Base-by-base conservation (phyloP, 2,797 vertebrate genomes). In the Cossypha heuglini region DNA sequence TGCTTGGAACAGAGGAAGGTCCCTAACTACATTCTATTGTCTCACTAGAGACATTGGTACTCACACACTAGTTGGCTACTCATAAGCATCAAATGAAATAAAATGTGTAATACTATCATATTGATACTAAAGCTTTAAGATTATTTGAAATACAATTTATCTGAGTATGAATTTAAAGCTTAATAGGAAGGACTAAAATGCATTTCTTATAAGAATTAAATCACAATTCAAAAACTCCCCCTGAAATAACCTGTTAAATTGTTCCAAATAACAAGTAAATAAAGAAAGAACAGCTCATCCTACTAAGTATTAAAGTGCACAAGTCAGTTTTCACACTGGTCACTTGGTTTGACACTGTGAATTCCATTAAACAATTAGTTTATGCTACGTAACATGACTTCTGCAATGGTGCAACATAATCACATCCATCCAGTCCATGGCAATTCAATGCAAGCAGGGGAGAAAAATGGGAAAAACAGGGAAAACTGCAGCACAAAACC, bases 391-490 rank as follows among this genome's bases (percentile, higher is more conserved):
- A 73, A 64, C 7, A 29, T 43, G 33, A 59, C 35, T 76, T 82
- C 33, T 74, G n/a, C 29, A 73, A 48, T 1, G 77, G 29, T 18
- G 52, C 19, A 58, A 20, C 0, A 0, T 24, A 58, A 83, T n/a
- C 24, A 55, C 5, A 52, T 33, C 33, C 31, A 71, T 31, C 45
- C 31, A 51, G 31, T 17, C 16, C 46, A 59, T 3, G 2, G 43
- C 14, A 86, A 55, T 43, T 45, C 43, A 61, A 29, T 12, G 16
- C 9, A 86, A 83, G 19, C 3, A 18, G 52, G 1, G 13, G 16
- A 48, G 7, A 11, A n/a, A 57, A 51, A 49, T 0, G 4, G 7
- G 18, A 4, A 43, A 57, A 54, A 45, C 0, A 4, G 7, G 17
- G 3, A 48, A 42, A 61, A 15, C 17, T 64, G 33, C 38, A 86